Evolutionary conservation across 1,140 invertebrate species (phyloP).

Genomic region (Apis cerana): DNA sequence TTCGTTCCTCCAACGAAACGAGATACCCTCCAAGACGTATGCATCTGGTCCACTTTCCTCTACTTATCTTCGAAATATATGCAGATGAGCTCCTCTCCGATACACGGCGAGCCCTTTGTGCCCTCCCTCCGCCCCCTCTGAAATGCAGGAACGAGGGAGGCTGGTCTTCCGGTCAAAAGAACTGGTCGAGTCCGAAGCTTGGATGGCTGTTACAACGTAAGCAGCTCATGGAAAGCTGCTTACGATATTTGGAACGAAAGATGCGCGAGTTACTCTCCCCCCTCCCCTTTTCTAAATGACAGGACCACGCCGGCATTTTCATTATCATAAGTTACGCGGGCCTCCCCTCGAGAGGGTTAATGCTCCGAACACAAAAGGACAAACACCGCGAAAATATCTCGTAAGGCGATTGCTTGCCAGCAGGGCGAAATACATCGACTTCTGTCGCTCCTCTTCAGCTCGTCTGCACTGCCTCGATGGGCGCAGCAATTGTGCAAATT

Average conservation of each 20-base stretch:
- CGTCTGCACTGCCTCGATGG: too few species aligned
- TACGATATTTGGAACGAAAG: slow-evolving; percentile 63
- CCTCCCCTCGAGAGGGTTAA: slow-evolving; percentile 32
- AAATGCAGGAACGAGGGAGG: slow-evolving; percentile 37
- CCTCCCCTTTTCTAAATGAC: slow-evolving; percentile 51
- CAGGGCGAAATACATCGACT: slow-evolving; percentile 2
- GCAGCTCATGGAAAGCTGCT: slow-evolving; percentile 64
- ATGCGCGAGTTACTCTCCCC: neutral
- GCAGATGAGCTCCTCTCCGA: slow-evolving; percentile 32
- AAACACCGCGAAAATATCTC: slow-evolving; percentile 20
- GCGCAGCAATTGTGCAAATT: neutral
- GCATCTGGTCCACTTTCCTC: neutral
- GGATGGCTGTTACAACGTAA: slow-evolving; percentile 62
- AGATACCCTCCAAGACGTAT: neutral
- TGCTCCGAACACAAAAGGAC: slow-evolving; percentile 44
- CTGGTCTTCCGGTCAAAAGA: slow-evolving; percentile 48
- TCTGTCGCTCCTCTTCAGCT: neutral
- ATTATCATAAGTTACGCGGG: slow-evolving; percentile 52
- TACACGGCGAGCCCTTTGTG: slow-evolving; percentile 38
- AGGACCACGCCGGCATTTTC: slow-evolving; percentile 47
- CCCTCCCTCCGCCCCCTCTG: neutral
- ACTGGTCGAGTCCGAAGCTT: slow-evolving; percentile 23
- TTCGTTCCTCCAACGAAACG: neutral
- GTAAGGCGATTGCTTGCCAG: slow-evolving; percentile 58
- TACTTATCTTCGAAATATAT: neutral